These are phyloP conservation scores for Drosophila paulistorum DNA, from an alignment of 1,140 invertebrate genomes.

Conservation along the genomic window DNA sequence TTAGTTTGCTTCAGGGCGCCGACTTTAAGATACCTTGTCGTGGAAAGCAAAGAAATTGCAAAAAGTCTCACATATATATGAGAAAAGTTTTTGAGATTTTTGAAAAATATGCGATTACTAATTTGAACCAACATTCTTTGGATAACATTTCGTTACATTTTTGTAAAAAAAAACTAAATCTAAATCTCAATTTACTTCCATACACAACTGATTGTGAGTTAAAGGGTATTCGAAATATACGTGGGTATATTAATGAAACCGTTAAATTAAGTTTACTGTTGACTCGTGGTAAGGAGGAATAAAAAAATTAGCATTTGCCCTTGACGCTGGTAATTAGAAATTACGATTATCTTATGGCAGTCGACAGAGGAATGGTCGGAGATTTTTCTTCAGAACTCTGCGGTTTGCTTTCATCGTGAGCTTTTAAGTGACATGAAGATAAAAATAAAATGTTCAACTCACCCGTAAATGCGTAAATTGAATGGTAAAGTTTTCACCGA, in stretches of 20 bases:
- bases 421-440: slow-evolving; percentile 4
- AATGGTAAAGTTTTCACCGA: slow-evolving; percentile 82
- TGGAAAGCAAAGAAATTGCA: too few species aligned
- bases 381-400: slow-evolving; percentile 6
- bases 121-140: too few species aligned
- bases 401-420: slow-evolving; percentile 33
- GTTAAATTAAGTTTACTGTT: slow-evolving; percentile 58
- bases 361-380: neutral
- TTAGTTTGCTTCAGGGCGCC: neutral
- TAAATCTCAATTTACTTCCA: too few species aligned
- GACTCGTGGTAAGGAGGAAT: slow-evolving; percentile 22
- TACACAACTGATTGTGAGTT: neutral
- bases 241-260: slow-evolving; percentile 58
- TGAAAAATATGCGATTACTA: too few species aligned
- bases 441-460: slow-evolving; percentile 43
- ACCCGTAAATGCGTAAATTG: slow-evolving; percentile 82
- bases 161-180: too few species aligned
- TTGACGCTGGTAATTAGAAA: slow-evolving; percentile 64
- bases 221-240: neutral
- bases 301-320: slow-evolving; percentile 57
- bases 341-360: slow-evolving; percentile 29
- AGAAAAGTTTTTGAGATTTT: too few species aligned
- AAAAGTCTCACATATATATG: too few species aligned
- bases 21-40: neutral
- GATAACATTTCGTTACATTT: too few species aligned